A percentile compares a stretch with the other conserved stretches of the same genome.
These are phyloP conservation scores for Andrena praecox DNA, from an alignment of 2,888 invertebrate genomes.

Conservation along the genomic window DNA sequence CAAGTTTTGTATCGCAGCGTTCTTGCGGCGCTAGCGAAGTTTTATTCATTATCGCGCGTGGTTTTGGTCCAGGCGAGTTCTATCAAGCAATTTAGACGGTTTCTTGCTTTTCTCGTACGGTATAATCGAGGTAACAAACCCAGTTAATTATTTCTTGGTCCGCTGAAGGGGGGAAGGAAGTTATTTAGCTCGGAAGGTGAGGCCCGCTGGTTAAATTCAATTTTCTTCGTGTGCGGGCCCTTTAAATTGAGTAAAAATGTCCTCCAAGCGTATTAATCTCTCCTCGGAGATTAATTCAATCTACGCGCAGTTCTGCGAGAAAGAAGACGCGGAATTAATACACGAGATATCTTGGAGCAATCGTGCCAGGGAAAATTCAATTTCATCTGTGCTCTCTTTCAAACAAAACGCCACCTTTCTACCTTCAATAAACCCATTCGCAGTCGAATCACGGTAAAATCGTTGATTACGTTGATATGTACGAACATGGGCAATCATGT, in stretches of 20 bases:
- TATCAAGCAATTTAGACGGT: not conserved
- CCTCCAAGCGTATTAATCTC: no score
- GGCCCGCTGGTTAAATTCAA: no score
- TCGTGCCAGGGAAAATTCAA: not conserved
- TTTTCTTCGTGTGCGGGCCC: no score
- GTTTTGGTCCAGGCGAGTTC: not conserved
- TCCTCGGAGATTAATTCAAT: no score
- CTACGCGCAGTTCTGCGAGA: no score
- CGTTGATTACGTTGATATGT: not conserved
- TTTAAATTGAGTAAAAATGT: no score
- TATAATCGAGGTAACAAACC: not conserved
- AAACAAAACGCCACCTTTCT: not conserved
- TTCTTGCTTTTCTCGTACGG: not conserved
- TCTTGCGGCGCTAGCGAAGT: conserved; percentile 1
- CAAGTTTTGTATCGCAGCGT: not conserved
- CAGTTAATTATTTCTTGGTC: not conserved
- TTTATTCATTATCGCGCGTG: conserved; percentile 6
- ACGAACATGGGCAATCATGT: not conserved
- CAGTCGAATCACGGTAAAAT: not conserved
- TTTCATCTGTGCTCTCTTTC: not conserved
- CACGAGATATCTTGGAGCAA: no score
- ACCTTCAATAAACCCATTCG: not conserved
- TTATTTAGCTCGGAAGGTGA: not conserved
- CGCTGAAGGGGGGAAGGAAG: not conserved
- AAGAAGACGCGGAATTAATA: no score